Percentiles rank a stretch among this genome's conserved stretches.
Evolutionary conservation across 2,888 invertebrate species (phyloP).

Genomic region (Heliconius erato): DNA sequence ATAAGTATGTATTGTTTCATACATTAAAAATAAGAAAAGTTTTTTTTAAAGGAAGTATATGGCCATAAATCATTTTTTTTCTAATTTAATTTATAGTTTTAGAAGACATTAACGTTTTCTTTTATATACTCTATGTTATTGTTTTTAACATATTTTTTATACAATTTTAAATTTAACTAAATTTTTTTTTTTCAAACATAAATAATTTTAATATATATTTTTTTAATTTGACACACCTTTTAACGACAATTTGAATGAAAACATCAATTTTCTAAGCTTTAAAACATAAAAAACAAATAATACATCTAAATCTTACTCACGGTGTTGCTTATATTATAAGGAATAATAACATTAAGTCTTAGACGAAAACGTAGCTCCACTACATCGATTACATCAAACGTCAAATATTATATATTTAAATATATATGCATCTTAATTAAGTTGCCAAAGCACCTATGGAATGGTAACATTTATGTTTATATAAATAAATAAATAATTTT

Average conservation of each 20-base stretch:
- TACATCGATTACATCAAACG: not conserved
- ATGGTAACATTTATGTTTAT: conserved; percentile 52
- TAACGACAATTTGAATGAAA: not conserved
- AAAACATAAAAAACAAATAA: conserved; percentile 20
- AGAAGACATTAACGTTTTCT: too few species aligned
- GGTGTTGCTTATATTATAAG: not conserved
- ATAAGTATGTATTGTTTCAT: not conserved
- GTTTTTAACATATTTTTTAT: too few species aligned
- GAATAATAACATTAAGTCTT: not conserved
- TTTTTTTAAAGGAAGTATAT: not conserved
- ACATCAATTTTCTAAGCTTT: not conserved
- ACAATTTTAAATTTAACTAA: too few species aligned
- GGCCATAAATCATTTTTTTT: too few species aligned
- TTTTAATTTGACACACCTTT: conserved; percentile 12
- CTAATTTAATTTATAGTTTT: too few species aligned
- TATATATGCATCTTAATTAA: conserved; percentile 17
- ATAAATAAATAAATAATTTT: conserved; percentile 39
- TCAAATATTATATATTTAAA: not conserved
- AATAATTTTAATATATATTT: not conserved
- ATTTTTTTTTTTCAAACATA: too few species aligned
- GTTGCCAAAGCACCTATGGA: conserved; percentile 43
- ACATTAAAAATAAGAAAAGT: not conserved
- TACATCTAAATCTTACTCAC: not conserved
- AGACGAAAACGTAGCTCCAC: not conserved
- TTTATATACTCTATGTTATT: too few species aligned